Percentiles rank a stretch among this genome's conserved stretches.
phyloP scores from a whole-genome alignment of 2,888 invertebrate species.

The Leucophenga montana region DNA sequence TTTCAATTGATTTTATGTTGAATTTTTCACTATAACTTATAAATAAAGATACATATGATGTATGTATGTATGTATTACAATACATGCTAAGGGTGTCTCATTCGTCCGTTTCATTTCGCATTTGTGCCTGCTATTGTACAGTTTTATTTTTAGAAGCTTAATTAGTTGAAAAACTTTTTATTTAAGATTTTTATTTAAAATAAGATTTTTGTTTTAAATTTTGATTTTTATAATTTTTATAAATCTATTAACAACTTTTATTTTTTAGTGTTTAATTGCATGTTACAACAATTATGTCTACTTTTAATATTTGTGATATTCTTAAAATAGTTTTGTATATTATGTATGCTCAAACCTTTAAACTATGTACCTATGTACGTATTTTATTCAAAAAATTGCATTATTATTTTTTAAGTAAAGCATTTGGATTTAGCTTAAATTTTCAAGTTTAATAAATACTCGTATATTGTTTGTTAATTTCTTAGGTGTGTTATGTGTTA shows the following conservation, averaged over 20 bases:
- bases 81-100: slow-evolving; percentile 35
- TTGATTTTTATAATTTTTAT: neutral
- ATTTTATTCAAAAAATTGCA: neutral
- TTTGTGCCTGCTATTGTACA: no score
- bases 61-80: no score
- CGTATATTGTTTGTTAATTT: no score
- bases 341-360: slow-evolving; percentile 14
- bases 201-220: no score
- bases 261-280: slow-evolving; percentile 9
- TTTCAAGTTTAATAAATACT: no score
- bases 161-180: no score
- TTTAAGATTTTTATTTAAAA: no score
- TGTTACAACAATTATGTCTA: slow-evolving; percentile 23
- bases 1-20: no score
- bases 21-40: no score
- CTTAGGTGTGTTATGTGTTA: no score
- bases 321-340: neutral
- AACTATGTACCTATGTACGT: neutral
- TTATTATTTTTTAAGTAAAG: neutral
- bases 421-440: neutral
- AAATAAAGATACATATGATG: no score
- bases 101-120: slow-evolving; percentile 40
- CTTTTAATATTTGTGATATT: neutral
- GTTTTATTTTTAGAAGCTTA: no score
- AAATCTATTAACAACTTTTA: slow-evolving; percentile 31